Conservation (phyloP, 1,140 invertebrate species). For the Meloidogyne floridensis region DNA sequence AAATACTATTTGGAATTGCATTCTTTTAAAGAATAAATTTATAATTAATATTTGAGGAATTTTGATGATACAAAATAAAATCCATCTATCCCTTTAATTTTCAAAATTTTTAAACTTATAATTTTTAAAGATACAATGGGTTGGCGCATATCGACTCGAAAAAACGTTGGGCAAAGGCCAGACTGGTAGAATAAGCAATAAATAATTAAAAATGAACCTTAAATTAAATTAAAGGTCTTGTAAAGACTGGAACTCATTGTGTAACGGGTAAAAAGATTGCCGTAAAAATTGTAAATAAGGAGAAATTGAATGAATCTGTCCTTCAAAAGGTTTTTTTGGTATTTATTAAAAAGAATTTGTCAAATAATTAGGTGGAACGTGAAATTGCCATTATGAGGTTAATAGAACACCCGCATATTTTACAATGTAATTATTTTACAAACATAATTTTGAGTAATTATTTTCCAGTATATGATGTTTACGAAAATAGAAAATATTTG, state of each 20-base stretch:
- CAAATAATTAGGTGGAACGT: constrained; percentile 83
- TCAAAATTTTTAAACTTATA: no score
- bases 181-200: constrained; percentile 76
- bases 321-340: constrained; percentile 81
- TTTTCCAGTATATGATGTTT: constrained; percentile 85
- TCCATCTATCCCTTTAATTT: no score
- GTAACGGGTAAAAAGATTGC: constrained; percentile 96
- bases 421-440: constrained; percentile 71
- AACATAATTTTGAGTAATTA: no score
- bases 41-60: no score
- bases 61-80: no score
- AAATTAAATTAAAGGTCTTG: constrained; percentile 78
- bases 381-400: constrained; percentile 99
- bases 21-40: no score
- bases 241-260: constrained; percentile 96
- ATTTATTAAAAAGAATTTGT: constrained; percentile 17
- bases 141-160: constrained; percentile 91
- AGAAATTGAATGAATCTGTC: constrained; percentile 97
- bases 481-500: constrained; percentile 99
- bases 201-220: neutral
- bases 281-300: constrained; percentile 98
- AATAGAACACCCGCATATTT: constrained; percentile 97
- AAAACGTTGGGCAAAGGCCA: constrained; percentile 98
- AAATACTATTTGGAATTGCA: no score
- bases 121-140: constrained; percentile 56